These are phyloP conservation scores for Acleris sparsana DNA, from an alignment of 2,888 invertebrate genomes.

Conservation along the genomic window DNA sequence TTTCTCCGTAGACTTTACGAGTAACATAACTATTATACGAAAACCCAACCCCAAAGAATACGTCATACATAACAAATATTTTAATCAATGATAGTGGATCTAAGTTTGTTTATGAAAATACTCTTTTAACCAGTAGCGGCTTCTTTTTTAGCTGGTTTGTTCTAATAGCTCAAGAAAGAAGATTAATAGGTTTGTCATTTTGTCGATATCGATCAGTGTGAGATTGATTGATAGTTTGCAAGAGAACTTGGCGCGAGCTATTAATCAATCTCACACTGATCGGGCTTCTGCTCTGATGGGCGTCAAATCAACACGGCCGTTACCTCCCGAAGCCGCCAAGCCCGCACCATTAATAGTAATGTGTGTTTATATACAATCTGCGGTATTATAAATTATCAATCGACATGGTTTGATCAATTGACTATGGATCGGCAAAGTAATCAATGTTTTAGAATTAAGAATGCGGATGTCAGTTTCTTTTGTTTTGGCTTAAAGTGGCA, in stretches of 20 bases:
- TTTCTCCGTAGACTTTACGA: too few relatives aligned
- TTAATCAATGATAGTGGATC: too few relatives aligned
- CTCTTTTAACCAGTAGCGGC: constrained; percentile 23
- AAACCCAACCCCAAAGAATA: too few relatives aligned
- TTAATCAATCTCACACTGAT: constrained; percentile 20
- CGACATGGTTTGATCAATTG: neutral
- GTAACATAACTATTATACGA: too few relatives aligned
- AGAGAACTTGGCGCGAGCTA: constrained; percentile 29
- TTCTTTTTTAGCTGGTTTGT: constrained; percentile 9
- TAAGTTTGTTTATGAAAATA: neutral
- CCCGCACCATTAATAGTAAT: constrained; percentile 42
- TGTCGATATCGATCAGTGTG: constrained; percentile 45
- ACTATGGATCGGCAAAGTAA: neutral
- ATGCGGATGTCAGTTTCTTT: too few relatives aligned
- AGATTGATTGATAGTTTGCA: constrained; percentile 54
- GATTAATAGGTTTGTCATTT: constrained; percentile 49
- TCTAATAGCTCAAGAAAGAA: constrained; percentile 38
- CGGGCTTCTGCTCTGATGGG: constrained; percentile 15
- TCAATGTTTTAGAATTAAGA: too few relatives aligned
- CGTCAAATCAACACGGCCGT: constrained; percentile 18
- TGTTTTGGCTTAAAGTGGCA: too few relatives aligned
- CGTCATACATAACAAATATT: too few relatives aligned
- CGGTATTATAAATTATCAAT: constrained; percentile 9
- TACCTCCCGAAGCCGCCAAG: constrained; percentile 38
- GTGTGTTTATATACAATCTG: constrained; percentile 4